Base-by-base conservation (phyloP, 1,140 invertebrate genomes). In the Brevipalpus yothersi region DNA sequence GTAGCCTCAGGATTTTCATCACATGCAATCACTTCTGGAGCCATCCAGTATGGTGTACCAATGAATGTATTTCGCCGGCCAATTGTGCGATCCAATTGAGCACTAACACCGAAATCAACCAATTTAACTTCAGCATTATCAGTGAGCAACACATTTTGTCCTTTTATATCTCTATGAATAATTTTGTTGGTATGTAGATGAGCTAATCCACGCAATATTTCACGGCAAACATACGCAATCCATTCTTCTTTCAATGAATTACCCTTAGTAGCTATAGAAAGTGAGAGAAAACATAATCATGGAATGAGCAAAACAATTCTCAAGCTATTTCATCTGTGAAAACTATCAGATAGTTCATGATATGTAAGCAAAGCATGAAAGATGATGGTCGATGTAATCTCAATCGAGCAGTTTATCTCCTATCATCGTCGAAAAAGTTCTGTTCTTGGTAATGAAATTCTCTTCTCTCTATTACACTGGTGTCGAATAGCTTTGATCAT, bases 31-130 rank as follows among this genome's bases (percentile, higher is more conserved):
- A 99, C 95, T 73, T 81, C 79, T 43, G 80, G 80, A 10, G 78
- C 77, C 78, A 79, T 79, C 92, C 92, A 97, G 72, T 97, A 98
- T 39, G 93, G 92, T 41, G 93, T 98, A 60, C 95, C 95, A 71
- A 99, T 99, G 70, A 99, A 99, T 56, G 95, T 99, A 71, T 99
- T 99, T 68, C 95, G 77, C 66, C 93, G 77, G 58, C 95, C 94
- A 72, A 99, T 96, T 57, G 95, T 99, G 67, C 93, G 80, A 73
- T 99, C 95, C 67, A 99, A 75, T 75, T 99, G 94, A 67, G 95
- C 95, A 65, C 90, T 95, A 23, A 99, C 95, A 67, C 95, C 95
- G 79, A 99, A 99, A 76, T 99, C 95, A 66, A 99, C 95, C 85
- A 98, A 76, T 77, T 98, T 98, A 41, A 98, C 92, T 80, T 98